Evolutionary conservation across 1,140 invertebrate species (phyloP).

Genomic region (Cylas formicarius): DNA sequence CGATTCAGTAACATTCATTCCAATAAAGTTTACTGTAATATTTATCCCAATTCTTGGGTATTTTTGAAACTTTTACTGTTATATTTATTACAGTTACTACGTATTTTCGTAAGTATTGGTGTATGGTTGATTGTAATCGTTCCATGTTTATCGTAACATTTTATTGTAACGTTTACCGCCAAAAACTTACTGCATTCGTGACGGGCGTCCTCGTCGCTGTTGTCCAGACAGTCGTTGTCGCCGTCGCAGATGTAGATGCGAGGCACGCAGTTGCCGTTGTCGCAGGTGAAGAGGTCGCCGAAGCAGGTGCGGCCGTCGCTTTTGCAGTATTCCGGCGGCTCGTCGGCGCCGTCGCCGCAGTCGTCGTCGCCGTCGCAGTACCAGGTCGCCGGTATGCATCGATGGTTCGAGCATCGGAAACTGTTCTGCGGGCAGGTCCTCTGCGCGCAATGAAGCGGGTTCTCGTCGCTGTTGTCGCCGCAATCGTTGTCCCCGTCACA

Average conservation of each 20-base stretch:
- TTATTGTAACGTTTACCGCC: not conserved
- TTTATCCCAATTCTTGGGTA: too few species aligned
- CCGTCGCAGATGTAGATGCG: constrained; percentile 96
- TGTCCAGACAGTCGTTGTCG: constrained; percentile 90
- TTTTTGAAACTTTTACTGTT: too few species aligned
- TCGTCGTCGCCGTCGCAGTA: constrained; percentile 81
- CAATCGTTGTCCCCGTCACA: constrained; percentile 93
- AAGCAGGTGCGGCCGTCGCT: constrained; percentile 92
- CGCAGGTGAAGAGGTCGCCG: constrained; percentile 90
- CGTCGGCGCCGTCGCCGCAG: constrained; percentile 82
- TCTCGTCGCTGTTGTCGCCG: constrained; percentile 92
- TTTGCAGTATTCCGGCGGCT: constrained; percentile 86
- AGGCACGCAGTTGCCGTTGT: constrained; percentile 95
- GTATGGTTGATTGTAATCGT: not conserved
- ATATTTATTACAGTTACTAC: too few species aligned
- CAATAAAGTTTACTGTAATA: too few species aligned
- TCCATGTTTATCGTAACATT: not conserved
- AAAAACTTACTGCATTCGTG: constrained; percentile 78
- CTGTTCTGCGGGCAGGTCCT: constrained; percentile 85
- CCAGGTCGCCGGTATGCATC: constrained; percentile 88
- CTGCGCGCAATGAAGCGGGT: constrained; percentile 79
- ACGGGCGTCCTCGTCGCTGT: constrained; percentile 82
- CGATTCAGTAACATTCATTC: too few species aligned
- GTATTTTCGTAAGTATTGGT: not conserved
- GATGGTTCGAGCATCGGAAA: constrained; percentile 79